Base-by-base conservation (phyloP, 1,140 invertebrate species). In the Drosophila pseudoananassae region DNA sequence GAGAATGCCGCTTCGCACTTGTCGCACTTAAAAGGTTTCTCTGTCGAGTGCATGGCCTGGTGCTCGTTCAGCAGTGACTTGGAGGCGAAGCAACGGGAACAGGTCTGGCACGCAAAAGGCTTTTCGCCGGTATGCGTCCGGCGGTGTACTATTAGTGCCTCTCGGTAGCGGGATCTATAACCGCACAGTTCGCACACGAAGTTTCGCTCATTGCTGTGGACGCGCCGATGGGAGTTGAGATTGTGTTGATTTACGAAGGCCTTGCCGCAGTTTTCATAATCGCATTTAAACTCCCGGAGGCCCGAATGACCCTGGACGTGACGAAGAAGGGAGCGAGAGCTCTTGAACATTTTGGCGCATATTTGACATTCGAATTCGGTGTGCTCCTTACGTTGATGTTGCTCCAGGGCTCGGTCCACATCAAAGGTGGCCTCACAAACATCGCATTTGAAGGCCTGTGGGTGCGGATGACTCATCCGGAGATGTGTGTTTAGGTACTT, bases 121-220 rank as follows among this genome's bases (percentile, higher is more conserved):
- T 99, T 99, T 91, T 99, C 99, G 0, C 98, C 97, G 2, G 97
- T 98, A 92, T 99, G 98, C 1, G 98, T 98, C 27, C 98, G 93
- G 10, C 98, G 97, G 92, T 99, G 98, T 12, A 98, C 99, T 53
- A 98, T 98, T 0, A 99, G 93, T 84, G 98, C 98, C 88, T 98
- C 98, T 17, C 85, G 74, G 47, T 89, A 78, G 3, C 82, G 73
- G 0, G 81, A 90, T 4, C 89, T 61, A 57, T 80, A 91, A 15
- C 89, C 90, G 23, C 90, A 91, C 46, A 90, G n/a, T 29, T 91
- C 90, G 29, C 90, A 91, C 23, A 91, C 74, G 46, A 80, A 91
- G 49, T 91, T 87, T 0, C 80, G 68, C 8, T 91, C 82, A 5
- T 57, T 54, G 36, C 43, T 76, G 68, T 91, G 90, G 8, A 89